Base-by-base conservation (phyloP, 2,113 vertebrate species). In the Chelonoidis abingdonii region DNA sequence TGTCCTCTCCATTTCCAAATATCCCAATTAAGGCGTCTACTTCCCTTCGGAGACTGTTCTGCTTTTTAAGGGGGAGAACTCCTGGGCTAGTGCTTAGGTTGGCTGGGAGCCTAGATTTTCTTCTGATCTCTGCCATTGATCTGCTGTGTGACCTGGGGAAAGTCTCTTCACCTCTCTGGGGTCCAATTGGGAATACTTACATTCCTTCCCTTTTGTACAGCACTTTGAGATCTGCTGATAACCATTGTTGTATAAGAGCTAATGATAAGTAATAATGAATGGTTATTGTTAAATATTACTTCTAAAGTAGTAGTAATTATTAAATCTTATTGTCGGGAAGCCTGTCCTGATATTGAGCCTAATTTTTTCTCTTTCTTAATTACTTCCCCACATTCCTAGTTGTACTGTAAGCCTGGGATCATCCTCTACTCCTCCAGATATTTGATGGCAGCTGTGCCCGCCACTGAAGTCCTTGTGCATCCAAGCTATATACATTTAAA, bases 321-420 rank as follows among this genome's bases (percentile, higher is more conserved):
- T 94, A 96, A 79, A 95, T 93, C 90, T 83, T 93, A 79, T 83
- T 96, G 35, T 16, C 65, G 38, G 35, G 65, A 22, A 10, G n/a
- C 65, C n/a, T 72, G 47, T 95, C 92, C 83, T 97, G 95, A 93
- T 95, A 92, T 19, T 65, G 81, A 89, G 89, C 54, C 86, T 96
- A 91, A 89, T 95, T 96, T 93, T 97, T 95, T 91, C 65, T 93
- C 0, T 47, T 91, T 44, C 88, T 95, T 94, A 94, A 92, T 97
- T 86, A 90, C 82, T 96, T 96, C n/a, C 31, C 87, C 38, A 87
- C 92, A 95, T 93, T 92, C 93, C 94, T 92, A 88, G 69, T 86
- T 94, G 88, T 92, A 89, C 87, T 69, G 75, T 52, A 54, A 92
- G 90, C 94, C 75, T 59, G 84, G 79, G 79, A 57, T 93, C 0